Evolutionary conservation across 1,140 invertebrate species (phyloP).

Genomic region (Triops longicaudatus): DNA sequence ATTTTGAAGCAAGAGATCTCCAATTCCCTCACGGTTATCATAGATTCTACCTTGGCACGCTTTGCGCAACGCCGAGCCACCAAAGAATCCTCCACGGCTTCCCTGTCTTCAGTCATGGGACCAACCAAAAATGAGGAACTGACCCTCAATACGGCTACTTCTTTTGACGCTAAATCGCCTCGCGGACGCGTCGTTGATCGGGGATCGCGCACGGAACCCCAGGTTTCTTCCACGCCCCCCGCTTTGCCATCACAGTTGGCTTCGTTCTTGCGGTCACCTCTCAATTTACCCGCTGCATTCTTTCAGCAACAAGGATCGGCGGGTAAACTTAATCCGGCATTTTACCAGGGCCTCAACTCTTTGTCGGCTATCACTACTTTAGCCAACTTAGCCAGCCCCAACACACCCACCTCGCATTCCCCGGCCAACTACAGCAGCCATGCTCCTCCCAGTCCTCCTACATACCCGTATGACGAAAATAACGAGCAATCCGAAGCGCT

Average conservation of each 20-base stretch:
- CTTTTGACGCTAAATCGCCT: slow-evolving; percentile 25
- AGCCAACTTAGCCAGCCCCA: slow-evolving; percentile 21
- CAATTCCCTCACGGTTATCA: slow-evolving; percentile 68
- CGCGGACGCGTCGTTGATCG: slow-evolving; percentile 28
- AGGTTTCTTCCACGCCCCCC: slow-evolving; percentile 24
- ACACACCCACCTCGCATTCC: slow-evolving; percentile 28
- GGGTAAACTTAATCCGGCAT: slow-evolving; percentile 20
- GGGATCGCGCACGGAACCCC: slow-evolving; percentile 27
- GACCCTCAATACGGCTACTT: slow-evolving; percentile 3
- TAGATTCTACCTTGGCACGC: slow-evolving; percentile 75
- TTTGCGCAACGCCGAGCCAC: slow-evolving; percentile 46
- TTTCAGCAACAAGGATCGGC: slow-evolving; percentile 11
- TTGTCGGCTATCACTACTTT: slow-evolving; percentile 23
- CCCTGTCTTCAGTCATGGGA: not conserved
- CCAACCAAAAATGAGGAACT: slow-evolving; percentile 13
- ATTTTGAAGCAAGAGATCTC: slow-evolving; percentile 82
- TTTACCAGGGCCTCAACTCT: slow-evolving; percentile 12
- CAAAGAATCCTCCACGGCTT: slow-evolving; percentile 40
- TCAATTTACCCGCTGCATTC: slow-evolving; percentile 28
- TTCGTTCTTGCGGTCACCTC: slow-evolving; percentile 20
- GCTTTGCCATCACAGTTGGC: slow-evolving; percentile 17
- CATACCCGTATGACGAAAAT: slow-evolving; percentile 45
- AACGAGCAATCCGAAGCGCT: slow-evolving; percentile 89
- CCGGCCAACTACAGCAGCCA: slow-evolving; percentile 37
- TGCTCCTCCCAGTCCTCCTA: slow-evolving; percentile 58